Evolutionary conservation across 2,113 vertebrate genomes (phyloP).

Genomic region (Urocitellus parryii): DNA sequence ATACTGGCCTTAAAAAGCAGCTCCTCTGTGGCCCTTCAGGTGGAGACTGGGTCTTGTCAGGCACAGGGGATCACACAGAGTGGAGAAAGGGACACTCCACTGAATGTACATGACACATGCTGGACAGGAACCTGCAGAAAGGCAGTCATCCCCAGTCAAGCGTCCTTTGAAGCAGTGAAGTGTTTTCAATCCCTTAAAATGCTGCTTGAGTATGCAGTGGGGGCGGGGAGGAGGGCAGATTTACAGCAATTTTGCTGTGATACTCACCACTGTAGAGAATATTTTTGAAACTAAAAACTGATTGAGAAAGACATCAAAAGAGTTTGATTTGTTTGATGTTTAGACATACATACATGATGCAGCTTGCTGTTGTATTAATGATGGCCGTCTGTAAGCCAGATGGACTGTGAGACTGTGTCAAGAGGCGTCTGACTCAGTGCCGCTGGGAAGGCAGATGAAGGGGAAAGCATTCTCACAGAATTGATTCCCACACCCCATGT

Average conservation of each 20-base stretch:
- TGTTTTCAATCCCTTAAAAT: conserved; percentile 62
- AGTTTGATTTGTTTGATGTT: conserved; percentile 64
- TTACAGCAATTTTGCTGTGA: conserved; percentile 37
- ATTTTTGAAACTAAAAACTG: conserved; percentile 55
- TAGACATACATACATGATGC: conserved; percentile 24
- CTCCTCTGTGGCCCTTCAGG: neutral
- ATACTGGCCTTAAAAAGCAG: neutral
- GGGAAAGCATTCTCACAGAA: neutral
- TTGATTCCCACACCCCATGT: neutral
- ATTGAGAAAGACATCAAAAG: conserved; percentile 73
- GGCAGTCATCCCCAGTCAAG: conserved; percentile 38
- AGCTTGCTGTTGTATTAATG: conserved; percentile 43
- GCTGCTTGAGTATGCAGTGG: neutral
- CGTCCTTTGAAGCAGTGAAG: conserved; percentile 49
- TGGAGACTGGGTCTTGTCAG: neutral
- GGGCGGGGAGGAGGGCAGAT: neutral
- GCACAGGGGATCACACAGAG: neutral
- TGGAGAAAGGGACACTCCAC: neutral
- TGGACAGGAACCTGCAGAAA: neutral
- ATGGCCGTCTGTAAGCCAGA: conserved; percentile 46
- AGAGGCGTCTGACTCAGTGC: conserved; percentile 17
- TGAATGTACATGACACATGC: neutral
- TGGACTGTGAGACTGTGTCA: neutral
- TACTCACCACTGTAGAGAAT: conserved; percentile 39
- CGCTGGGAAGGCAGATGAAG: conserved; percentile 41